These are phyloP conservation scores for Trichomycterus rosablanca DNA, from an alignment of 2,113 vertebrate species.

Conservation along the genomic window DNA sequence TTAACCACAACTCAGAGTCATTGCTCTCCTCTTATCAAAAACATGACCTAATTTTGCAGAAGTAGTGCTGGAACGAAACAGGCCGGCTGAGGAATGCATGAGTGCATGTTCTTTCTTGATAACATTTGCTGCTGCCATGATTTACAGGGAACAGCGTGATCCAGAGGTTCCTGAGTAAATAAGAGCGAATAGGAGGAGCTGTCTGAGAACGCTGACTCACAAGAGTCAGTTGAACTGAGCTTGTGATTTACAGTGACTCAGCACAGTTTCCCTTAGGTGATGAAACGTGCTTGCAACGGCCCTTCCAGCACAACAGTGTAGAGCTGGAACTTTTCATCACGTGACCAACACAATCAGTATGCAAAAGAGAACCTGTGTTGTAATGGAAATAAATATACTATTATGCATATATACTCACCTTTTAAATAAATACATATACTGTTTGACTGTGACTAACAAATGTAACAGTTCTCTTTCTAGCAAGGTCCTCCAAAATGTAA, in stretches of 20 bases:
- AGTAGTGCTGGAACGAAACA: not conserved
- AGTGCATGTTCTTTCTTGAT: slow-evolving; percentile 8
- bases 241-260: slow-evolving; percentile 32
- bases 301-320: slow-evolving; percentile 21
- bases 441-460: too few relatives aligned
- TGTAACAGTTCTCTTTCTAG: too few relatives aligned
- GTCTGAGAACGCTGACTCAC: slow-evolving; percentile 31
- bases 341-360: not conserved
- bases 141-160: not conserved
- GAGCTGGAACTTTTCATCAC: not conserved
- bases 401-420: too few relatives aligned
- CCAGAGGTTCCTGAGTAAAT: not conserved
- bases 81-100: not conserved
- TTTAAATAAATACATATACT: too few relatives aligned
- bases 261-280: slow-evolving; percentile 24
- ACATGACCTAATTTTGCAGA: slow-evolving; percentile 27
- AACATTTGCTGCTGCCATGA: slow-evolving; percentile 2
- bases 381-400: too few relatives aligned
- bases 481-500: too few relatives aligned
- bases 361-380: too few relatives aligned
- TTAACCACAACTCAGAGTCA: slow-evolving; percentile 8
- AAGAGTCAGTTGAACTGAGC: not conserved
- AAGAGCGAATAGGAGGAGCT: slow-evolving; percentile 13
- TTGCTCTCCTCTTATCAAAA: slow-evolving; percentile 7
- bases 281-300: slow-evolving; percentile 30